Conservation (phyloP, 92 coral and sea anemone species). For the Virgularia gustaviana region DNA sequence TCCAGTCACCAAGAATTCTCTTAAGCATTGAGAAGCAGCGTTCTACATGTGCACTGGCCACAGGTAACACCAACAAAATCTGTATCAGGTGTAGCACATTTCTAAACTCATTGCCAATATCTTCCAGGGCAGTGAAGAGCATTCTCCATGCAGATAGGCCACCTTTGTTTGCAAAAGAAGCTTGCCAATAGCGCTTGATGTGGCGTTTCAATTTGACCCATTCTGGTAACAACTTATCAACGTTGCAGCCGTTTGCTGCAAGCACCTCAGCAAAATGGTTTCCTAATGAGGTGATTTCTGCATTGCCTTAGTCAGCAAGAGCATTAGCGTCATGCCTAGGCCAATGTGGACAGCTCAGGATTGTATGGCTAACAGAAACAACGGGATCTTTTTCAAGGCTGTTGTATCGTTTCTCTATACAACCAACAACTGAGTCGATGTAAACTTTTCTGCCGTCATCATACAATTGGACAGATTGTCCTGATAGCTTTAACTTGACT, state of each 20-base stretch:
- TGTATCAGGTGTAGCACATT: constrained; percentile 9
- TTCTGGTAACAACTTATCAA: background rate
- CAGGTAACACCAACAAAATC: background rate
- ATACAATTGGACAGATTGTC: background rate
- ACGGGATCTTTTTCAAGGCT: background rate
- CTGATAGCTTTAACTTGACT: background rate
- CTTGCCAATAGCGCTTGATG: constrained; percentile 2
- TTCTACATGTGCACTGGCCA: background rate
- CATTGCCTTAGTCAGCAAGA: background rate
- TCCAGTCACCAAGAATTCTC: constrained; percentile 43
- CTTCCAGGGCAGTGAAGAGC: constrained; percentile 6
- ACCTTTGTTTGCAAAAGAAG: background rate
- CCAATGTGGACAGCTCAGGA: background rate
- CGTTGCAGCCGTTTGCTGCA: background rate
- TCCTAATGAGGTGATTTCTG: background rate
- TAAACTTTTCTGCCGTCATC: background rate
- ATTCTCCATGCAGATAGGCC: background rate
- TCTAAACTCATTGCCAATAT: constrained; percentile 15
- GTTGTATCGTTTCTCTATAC: background rate
- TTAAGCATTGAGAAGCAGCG: constrained; percentile 17
- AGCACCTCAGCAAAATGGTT: background rate
- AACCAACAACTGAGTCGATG: background rate
- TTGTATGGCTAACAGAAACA: background rate
- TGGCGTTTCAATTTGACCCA: background rate
- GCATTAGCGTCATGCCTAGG: background rate